Evolutionary conservation across 2,797 vertebrate genomes (phyloP).

Genomic region (Hylomyscus alleni): DNA sequence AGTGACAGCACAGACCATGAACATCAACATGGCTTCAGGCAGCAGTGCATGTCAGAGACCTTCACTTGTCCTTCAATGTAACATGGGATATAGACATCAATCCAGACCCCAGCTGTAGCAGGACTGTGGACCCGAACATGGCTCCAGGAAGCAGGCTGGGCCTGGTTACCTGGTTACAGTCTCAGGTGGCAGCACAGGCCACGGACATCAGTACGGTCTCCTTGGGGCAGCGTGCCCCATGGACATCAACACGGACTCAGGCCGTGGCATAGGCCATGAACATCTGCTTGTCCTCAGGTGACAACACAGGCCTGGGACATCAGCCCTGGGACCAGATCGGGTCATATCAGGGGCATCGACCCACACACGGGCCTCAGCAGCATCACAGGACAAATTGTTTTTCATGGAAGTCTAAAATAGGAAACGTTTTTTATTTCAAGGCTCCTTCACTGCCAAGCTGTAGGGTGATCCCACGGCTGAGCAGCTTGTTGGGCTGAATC

Average conservation of each 20-base stretch:
- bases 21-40: background rate
- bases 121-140: accelerated
- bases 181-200: background rate
- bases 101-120: background rate
- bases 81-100: background rate
- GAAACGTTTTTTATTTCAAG: no score
- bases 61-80: background rate
- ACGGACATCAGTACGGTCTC: background rate
- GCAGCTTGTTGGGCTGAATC: no score
- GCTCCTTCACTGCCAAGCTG: no score
- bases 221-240: no score
- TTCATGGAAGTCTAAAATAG: no score
- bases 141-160: background rate
- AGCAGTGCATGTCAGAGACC: background rate
- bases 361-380: background rate
- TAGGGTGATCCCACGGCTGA: no score
- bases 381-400: background rate
- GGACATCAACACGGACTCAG: background rate
- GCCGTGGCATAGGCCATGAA: background rate
- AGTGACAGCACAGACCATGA: background rate
- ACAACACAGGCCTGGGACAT: background rate
- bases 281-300: background rate
- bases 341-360: background rate
- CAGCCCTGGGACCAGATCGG: background rate
- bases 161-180: background rate